These are phyloP conservation scores for Poliocrania exsul DNA, from an alignment of 2,797 vertebrate species.

Conservation along the genomic window DNA sequence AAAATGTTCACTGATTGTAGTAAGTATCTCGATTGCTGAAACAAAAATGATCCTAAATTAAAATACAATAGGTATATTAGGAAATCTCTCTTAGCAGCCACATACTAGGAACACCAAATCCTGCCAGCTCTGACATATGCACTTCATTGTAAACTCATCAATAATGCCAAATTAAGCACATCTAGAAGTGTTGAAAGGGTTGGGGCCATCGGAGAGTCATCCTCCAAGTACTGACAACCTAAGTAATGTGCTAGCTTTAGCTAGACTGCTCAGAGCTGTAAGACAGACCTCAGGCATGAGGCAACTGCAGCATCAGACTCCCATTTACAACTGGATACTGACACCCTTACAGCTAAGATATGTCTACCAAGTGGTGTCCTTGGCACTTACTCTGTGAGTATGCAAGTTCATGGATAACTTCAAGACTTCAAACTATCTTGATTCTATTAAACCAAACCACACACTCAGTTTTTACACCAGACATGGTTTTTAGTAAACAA, in stretches of 20 bases:
- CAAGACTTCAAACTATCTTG: neutral
- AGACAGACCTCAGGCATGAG: neutral
- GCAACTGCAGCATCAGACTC: neutral
- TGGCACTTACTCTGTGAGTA: neutral
- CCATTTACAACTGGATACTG: neutral
- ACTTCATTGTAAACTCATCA: conserved; percentile 17
- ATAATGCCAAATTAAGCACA: neutral
- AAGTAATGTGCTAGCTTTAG: neutral
- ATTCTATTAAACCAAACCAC: neutral
- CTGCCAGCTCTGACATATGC: neutral
- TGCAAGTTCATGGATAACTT: neutral
- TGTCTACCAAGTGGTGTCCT: neutral
- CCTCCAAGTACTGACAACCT: conserved; percentile 7
- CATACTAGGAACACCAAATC: neutral
- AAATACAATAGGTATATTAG: conserved; percentile 41
- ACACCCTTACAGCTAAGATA: neutral
- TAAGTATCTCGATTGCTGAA: neutral
- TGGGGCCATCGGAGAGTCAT: conserved; percentile 5
- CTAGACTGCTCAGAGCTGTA: neutral
- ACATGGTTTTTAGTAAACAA: neutral
- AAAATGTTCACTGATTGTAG: neutral
- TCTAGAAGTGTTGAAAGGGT: conserved; percentile 2
- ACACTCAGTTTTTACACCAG: neutral
- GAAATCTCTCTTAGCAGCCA: conserved; percentile 14
- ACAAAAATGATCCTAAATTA: conserved; percentile 10